phyloP scores from a whole-genome alignment of 2,113 vertebrate genomes.

The Gymnocephalus cernua region DNA sequence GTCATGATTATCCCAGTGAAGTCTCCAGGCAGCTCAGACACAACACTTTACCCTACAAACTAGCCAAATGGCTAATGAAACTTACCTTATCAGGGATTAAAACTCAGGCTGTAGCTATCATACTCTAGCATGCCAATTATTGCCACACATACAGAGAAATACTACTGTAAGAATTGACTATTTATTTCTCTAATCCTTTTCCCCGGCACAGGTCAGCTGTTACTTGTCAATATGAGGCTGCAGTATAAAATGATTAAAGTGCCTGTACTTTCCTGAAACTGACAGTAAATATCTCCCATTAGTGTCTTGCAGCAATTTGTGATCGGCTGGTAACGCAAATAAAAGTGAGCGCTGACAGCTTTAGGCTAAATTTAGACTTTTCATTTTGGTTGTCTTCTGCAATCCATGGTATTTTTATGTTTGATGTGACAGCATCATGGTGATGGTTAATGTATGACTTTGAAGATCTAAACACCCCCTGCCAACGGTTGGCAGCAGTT shows the following conservation, averaged over 20 bases:
- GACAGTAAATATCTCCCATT: constrained; percentile 75
- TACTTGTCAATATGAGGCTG: constrained; percentile 75
- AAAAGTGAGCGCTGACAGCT: constrained; percentile 77
- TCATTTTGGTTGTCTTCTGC: constrained; percentile 63
- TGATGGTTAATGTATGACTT: constrained; percentile 70
- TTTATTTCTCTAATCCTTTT: constrained; percentile 80
- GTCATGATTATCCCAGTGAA: constrained; percentile 57
- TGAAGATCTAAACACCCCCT: constrained; percentile 78
- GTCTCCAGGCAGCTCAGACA: constrained; percentile 49
- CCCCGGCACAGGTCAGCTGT: constrained; percentile 75
- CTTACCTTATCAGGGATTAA: constrained; percentile 83
- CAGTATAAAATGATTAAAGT: constrained; percentile 71
- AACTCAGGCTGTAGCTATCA: constrained; percentile 75
- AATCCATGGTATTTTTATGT: constrained; percentile 61
- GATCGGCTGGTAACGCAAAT: constrained; percentile 79
- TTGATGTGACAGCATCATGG: constrained; percentile 72
- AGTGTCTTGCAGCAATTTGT: constrained; percentile 60
- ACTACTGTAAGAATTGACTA: constrained; percentile 74
- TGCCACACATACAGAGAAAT: constrained; percentile 60
- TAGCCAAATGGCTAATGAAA: constrained; percentile 79
- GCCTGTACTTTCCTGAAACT: constrained; percentile 64
- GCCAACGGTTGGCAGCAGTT: constrained; percentile 70
- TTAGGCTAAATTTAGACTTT: constrained; percentile 75
- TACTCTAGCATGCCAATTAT: constrained; percentile 74
- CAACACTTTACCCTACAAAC: constrained; percentile 67